Percentiles rank a stretch among this genome's conserved stretches.
Conservation (phyloP, 1,140 invertebrate species). For the Drosophila takahashii region DNA sequence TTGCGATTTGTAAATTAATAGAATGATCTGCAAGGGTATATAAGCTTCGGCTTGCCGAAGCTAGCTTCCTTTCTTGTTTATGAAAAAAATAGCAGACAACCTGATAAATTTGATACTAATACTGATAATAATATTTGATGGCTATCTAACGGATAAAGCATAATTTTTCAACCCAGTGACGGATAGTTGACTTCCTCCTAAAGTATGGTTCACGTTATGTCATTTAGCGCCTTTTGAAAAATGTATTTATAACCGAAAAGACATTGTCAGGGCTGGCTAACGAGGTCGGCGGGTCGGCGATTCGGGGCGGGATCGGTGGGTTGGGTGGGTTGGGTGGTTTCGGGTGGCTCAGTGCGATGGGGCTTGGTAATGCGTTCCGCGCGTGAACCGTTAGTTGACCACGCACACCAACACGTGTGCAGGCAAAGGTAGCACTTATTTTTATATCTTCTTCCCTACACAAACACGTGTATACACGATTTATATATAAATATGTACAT, state of each 20-base stretch:
- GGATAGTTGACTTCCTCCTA: constrained; percentile 7
- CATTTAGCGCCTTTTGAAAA: constrained; percentile 44
- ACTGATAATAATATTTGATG: neutral
- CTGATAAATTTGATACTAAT: no score
- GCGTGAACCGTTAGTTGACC: constrained; percentile 56
- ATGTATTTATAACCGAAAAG: constrained; percentile 55
- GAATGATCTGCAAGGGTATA: no score
- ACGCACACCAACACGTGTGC: constrained; percentile 26
- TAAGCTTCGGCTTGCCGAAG: no score
- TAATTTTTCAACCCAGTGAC: constrained; percentile 4
- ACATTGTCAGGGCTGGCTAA: constrained; percentile 36
- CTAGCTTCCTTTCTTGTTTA: no score
- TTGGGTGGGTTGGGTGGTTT: no score
- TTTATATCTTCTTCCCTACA: constrained; percentile 30
- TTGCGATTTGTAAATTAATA: no score
- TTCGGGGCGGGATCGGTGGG: constrained; percentile 8
- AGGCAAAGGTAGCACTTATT: constrained; percentile 43
- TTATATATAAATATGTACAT: constrained; percentile 7
- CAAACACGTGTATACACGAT: constrained; percentile 28
- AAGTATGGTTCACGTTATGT: constrained; percentile 31
- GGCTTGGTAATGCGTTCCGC: constrained; percentile 41
- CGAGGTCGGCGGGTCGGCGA: constrained; percentile 19
- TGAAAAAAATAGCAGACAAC: no score
- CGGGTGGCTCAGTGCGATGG: constrained; percentile 1
- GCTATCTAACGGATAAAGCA: neutral